Conservation (phyloP, 2,113 vertebrate genomes). For the Cynocephalus volans region DNA sequence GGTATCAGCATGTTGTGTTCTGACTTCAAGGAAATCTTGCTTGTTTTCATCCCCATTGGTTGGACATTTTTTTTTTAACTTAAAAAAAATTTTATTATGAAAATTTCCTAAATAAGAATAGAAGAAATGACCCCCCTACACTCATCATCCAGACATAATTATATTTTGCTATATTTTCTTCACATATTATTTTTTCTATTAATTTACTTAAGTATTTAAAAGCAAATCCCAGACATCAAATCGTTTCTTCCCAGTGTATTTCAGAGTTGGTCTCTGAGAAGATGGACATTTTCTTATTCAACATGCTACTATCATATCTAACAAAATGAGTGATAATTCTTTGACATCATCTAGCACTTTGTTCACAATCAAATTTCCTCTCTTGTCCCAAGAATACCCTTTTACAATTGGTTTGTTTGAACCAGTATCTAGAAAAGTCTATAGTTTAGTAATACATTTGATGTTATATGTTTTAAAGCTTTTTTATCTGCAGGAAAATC, state of each 20-base stretch:
- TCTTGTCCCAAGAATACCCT: neutral
- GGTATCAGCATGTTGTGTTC: neutral
- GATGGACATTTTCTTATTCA: neutral
- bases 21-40: neutral
- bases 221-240: neutral
- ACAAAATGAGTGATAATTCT: neutral
- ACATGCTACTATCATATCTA: neutral
- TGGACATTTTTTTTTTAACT: neutral
- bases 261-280: neutral
- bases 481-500: neutral
- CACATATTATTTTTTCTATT: neutral
- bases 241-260: neutral
- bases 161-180: neutral
- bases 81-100: neutral
- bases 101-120: neutral
- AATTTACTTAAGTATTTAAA: neutral
- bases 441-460: neutral
- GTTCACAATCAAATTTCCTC: neutral
- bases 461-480: neutral
- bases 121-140: neutral
- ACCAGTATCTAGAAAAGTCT: neutral
- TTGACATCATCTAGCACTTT: neutral
- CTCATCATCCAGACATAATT: neutral
- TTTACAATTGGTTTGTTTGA: constrained; percentile 31
- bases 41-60: neutral